Percentiles rank a stretch among this genome's conserved stretches.
These are phyloP conservation scores for Chaetogeoica ovagalla DNA, from an alignment of 2,888 invertebrate genomes.

Conservation along the genomic window DNA sequence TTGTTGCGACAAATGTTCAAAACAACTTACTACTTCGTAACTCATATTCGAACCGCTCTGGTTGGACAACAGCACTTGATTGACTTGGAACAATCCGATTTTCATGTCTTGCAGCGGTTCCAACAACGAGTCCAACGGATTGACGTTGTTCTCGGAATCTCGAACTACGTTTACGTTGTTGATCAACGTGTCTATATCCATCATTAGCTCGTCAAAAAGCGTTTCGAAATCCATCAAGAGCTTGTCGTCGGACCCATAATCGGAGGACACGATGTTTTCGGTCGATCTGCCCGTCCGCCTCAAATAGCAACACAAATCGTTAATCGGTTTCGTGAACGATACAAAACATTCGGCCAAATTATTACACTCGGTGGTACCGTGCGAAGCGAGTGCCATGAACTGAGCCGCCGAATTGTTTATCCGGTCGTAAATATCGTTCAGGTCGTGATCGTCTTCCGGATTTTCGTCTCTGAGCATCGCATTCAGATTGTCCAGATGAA, in stretches of 20 bases:
- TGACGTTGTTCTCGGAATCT: slow-evolving; percentile 41
- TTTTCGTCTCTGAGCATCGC: background rate
- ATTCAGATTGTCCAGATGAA: slow-evolving; percentile 15
- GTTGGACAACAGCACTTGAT: slow-evolving; percentile 41
- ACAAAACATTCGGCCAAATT: slow-evolving; percentile 47
- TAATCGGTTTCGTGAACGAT: slow-evolving; percentile 37
- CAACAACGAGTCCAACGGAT: slow-evolving; percentile 20
- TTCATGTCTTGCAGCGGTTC: slow-evolving; percentile 47
- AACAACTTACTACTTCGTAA: slow-evolving; percentile 35
- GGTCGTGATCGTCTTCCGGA: slow-evolving; percentile 3
- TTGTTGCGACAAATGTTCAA: slow-evolving; percentile 49
- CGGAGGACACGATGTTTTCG: slow-evolving; percentile 39
- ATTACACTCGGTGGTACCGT: background rate
- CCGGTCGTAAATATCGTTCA: slow-evolving; percentile 20
- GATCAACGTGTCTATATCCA: slow-evolving; percentile 38
- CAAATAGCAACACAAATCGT: slow-evolving; percentile 37
- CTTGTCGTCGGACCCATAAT: slow-evolving; percentile 46
- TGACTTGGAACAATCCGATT: slow-evolving; percentile 44
- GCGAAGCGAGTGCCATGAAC: slow-evolving; percentile 30
- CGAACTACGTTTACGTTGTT: slow-evolving; percentile 45
- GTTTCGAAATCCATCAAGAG: slow-evolving; percentile 41
- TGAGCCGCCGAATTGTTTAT: slow-evolving; percentile 10
- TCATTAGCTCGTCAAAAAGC: slow-evolving; percentile 38
- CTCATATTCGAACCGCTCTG: slow-evolving; percentile 34
- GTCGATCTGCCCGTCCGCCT: slow-evolving; percentile 30